phyloP scores from a whole-genome alignment of 2,797 vertebrate genomes.

The Sebastes hubbsi region DNA sequence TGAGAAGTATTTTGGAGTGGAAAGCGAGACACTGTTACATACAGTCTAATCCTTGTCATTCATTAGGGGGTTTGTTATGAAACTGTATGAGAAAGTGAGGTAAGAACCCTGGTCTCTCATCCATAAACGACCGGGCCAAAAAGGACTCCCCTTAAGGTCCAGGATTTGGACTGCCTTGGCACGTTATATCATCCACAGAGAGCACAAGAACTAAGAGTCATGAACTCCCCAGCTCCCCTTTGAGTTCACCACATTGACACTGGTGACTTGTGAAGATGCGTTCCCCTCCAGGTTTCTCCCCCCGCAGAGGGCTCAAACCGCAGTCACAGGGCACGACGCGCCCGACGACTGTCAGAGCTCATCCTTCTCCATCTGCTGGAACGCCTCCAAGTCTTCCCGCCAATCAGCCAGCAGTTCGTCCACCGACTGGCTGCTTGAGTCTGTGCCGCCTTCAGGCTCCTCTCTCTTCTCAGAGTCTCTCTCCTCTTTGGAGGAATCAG shows the following conservation, averaged over 20 bases:
- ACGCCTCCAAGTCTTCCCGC: constrained; percentile 98
- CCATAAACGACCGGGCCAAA: constrained; percentile 26
- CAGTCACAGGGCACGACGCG: constrained; percentile 36
- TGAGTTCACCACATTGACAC: constrained; percentile 28
- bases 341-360: constrained; percentile 90
- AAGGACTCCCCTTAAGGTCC: constrained; percentile 42
- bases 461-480: constrained; percentile 74
- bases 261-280: constrained; percentile 21
- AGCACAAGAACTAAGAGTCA: constrained; percentile 25
- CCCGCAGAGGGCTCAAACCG: constrained; percentile 29
- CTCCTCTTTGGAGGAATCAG: constrained; percentile 23
- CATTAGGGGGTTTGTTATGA: constrained; percentile 21
- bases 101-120: constrained; percentile 49
- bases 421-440: constrained; percentile 84
- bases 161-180: constrained; percentile 50
- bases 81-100: constrained; percentile 51
- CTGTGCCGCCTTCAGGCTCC: constrained; percentile 76
- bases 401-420: constrained; percentile 96
- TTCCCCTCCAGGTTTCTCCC: not conserved
- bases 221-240: constrained; percentile 21
- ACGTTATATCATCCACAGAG: constrained; percentile 31
- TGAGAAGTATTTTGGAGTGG: constrained; percentile 28
- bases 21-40: constrained; percentile 36
- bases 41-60: constrained; percentile 45
- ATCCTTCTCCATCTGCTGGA: constrained; percentile 99